Evolutionary conservation across 35 echinoderm and acorn worm genomes (phyloP).

Genomic region (Ophioderma brevispina): DNA sequence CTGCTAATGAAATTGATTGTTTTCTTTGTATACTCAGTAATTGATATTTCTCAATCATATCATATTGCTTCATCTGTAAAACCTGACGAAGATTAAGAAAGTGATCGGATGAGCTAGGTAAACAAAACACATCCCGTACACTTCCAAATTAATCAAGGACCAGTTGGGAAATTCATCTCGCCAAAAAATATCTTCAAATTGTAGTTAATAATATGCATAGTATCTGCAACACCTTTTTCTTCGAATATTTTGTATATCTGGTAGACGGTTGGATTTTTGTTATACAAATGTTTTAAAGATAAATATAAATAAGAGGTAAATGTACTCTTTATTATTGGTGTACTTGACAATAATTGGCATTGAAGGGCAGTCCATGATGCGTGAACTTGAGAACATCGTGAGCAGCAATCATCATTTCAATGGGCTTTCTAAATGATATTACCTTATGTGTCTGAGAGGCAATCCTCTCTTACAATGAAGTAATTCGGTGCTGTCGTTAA

Average conservation of each 20-base stretch:
- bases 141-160: background rate
- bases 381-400: background rate
- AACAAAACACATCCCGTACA: background rate
- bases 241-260: too few relatives aligned
- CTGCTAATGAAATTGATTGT: background rate
- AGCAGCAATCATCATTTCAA: background rate
- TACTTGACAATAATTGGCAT: background rate
- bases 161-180: background rate
- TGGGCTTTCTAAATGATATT: background rate
- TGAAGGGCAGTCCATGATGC: background rate
- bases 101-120: background rate
- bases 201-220: too few relatives aligned
- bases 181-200: too few relatives aligned
- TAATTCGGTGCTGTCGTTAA: constrained; percentile 9
- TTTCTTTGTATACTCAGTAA: background rate
- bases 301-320: background rate
- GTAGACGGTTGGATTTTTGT: too few relatives aligned
- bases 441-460: background rate
- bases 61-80: background rate
- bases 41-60: background rate
- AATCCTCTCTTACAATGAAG: background rate
- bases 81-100: background rate
- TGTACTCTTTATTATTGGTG: background rate
- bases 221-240: too few relatives aligned
- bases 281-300: too few relatives aligned